Percentiles rank a stretch among this genome's conserved stretches.
These are phyloP conservation scores for Fissipunctia ypsillon DNA, from an alignment of 2,888 invertebrate species.

Conservation along the genomic window DNA sequence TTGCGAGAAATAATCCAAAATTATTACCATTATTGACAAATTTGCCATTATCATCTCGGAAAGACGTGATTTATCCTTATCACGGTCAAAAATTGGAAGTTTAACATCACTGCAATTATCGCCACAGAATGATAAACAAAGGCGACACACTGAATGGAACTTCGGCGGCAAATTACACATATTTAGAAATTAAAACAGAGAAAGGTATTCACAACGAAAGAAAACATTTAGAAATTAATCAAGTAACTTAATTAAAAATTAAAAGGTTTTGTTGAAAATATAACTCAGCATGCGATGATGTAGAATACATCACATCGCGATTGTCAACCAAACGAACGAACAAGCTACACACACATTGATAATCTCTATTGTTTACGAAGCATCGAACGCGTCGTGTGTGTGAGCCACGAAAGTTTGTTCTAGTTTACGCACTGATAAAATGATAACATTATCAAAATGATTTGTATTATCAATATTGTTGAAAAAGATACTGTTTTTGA, in stretches of 20 bases:
- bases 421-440: conserved; percentile 86
- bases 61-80: conserved; percentile 92
- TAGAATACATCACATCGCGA: conserved; percentile 91
- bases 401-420: conserved; percentile 81
- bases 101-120: conserved; percentile 93
- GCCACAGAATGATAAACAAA: conserved; percentile 96
- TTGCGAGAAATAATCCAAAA: conserved; percentile 76
- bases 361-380: conserved; percentile 85
- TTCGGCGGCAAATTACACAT: conserved; percentile 98
- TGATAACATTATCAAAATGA: conserved; percentile 87
- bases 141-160: conserved; percentile 98
- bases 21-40: conserved; percentile 94
- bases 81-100: conserved; percentile 94
- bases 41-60: conserved; percentile 94
- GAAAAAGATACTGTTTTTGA: conserved; percentile 31
- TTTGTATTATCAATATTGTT: conserved; percentile 63
- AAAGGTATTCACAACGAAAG: conserved; percentile 88
- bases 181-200: conserved; percentile 92
- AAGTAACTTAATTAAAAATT: conserved; percentile 88
- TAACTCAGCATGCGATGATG: conserved; percentile 90
- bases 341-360: conserved; percentile 89
- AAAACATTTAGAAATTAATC: conserved; percentile 90
- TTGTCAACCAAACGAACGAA: conserved; percentile 90
- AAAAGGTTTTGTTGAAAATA: conserved; percentile 89
- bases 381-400: conserved; percentile 80